Evolutionary conservation across 2,888 invertebrate genomes (phyloP), one percentile per base, ranked within the genome.

Genomic region (Pinctada fucata): DNA sequence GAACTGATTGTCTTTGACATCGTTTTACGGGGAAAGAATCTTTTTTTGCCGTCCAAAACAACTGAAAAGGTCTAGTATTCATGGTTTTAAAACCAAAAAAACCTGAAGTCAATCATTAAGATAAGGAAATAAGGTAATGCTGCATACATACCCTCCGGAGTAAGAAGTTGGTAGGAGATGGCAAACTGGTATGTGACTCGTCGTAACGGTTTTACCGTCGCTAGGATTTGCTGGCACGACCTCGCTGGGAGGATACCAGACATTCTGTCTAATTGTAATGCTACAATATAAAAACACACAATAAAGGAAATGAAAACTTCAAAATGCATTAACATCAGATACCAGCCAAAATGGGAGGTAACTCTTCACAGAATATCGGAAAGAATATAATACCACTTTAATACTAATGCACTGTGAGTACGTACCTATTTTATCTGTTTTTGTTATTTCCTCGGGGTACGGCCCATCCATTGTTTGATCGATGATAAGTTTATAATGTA

Each of bases 111-210:
- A 31, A 31, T 31, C 31, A 31, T 0, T 31, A 31, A 31, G 31
- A 31, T 31, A 31, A 0, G 1, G 31, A 31, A 31, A 31, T 31
- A 31, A 31, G 0, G 31, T 31, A 31, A 31, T 31, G 48, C 4
- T 6, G 50, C 4, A 63, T n/a, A 72, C 76, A 72, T 80, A 90
- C 91, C 89, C 83, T 89, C 83, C 48, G 90, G 90, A 13, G 88
- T 88, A 51, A 91, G 78, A 2, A 92, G 87, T 80, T 90, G 87
- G 83, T 91, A 92, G 64, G 90, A 90, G 13, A 92, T 81, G 65
- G 89, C 85, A 86, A 90, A 92, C 87, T 91, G 90, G 83, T 92
- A 92, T 52, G 85, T 87, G 16, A 88, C 85, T 45, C 92, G 82
- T 31, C 89, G 79, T 51, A 86, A 78, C 47, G 92, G 91, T 72